phyloP scores from a whole-genome alignment of 2,797 vertebrate species.

The Limnodromus scolopaceus region DNA sequence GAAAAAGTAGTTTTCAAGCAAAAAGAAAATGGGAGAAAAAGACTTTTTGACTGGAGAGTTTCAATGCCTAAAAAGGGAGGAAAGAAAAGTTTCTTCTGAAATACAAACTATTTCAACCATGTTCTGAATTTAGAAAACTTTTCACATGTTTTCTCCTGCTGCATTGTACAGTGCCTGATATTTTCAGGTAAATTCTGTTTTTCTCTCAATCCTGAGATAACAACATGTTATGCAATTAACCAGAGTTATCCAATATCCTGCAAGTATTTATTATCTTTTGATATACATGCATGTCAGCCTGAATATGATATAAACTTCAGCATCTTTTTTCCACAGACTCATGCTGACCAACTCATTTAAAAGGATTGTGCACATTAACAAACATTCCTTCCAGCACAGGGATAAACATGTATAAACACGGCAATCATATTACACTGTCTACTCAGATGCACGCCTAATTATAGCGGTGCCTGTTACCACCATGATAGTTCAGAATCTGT shows the following conservation, averaged over 20 bases:
- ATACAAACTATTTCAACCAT: background rate
- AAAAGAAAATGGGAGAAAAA: background rate
- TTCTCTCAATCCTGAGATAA: background rate
- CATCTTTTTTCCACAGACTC: conserved; percentile 22
- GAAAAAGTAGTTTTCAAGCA: background rate
- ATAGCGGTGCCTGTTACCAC: conserved; percentile 20
- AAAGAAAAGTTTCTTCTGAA: background rate
- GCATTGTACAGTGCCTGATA: background rate
- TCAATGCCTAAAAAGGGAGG: background rate
- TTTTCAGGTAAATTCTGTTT: background rate
- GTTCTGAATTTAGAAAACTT: background rate
- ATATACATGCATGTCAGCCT: background rate
- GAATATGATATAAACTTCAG: conserved; percentile 24
- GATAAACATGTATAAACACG: background rate
- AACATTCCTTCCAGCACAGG: conserved; percentile 33
- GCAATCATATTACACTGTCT: conserved; percentile 25
- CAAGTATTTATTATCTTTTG: conserved; percentile 9
- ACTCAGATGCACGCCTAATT: conserved; percentile 38
- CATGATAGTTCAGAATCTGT: background rate
- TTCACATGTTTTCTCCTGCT: background rate
- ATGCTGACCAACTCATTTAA: conserved; percentile 13
- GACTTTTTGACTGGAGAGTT: background rate
- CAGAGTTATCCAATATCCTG: conserved; percentile 21
- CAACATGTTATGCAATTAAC: background rate
- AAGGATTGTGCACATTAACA: conserved; percentile 38